Percentiles rank a stretch among this genome's conserved stretches.
Evolutionary conservation across 2,113 vertebrate genomes (phyloP).

Genomic region (Columbina picui): DNA sequence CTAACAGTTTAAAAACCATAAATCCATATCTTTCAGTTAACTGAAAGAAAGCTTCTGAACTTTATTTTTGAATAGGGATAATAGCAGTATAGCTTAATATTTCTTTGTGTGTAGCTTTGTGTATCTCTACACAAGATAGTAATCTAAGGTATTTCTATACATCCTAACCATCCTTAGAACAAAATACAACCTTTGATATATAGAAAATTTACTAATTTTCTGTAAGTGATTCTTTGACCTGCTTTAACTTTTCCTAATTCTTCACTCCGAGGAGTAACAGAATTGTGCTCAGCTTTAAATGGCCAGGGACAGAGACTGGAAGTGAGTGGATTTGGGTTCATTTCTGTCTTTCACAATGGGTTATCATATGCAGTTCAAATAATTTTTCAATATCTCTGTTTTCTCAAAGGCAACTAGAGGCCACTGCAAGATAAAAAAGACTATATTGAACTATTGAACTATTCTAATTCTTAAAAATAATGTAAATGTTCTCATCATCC

Average conservation of each 20-base stretch:
- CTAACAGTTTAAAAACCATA: background rate
- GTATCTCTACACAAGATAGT: background rate
- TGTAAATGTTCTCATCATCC: background rate
- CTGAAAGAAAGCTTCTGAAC: background rate
- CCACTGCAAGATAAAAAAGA: background rate
- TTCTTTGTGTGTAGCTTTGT: background rate
- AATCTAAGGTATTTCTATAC: background rate
- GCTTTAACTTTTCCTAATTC: background rate
- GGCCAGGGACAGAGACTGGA: background rate
- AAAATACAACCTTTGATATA: background rate
- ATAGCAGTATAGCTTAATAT: background rate
- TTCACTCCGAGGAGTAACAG: background rate
- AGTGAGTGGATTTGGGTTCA: background rate
- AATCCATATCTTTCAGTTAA: background rate
- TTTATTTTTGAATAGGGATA: background rate
- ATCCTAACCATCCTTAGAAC: background rate
- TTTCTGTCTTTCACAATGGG: background rate
- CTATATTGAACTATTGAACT: background rate
- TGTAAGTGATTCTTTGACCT: accelerated
- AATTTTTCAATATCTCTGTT: background rate
- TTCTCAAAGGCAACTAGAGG: background rate
- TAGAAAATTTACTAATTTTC: background rate
- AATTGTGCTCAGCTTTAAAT: background rate
- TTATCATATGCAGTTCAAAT: background rate
- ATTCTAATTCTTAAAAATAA: background rate